phyloP scores from a whole-genome alignment of 2,797 vertebrate genomes.

The Pseudochromis fuscus region DNA sequence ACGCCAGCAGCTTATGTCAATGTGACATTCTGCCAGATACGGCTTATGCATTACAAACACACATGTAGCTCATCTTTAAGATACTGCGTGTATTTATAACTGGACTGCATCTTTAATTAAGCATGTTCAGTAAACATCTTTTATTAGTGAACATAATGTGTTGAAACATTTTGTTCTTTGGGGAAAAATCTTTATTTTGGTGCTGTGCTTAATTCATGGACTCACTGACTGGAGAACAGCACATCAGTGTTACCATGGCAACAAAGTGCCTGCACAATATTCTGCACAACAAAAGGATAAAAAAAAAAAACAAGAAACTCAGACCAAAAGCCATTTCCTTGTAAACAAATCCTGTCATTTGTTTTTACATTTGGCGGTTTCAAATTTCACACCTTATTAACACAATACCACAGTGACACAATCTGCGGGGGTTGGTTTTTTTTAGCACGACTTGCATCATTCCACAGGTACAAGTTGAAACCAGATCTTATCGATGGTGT shows the following conservation, averaged over 20 bases:
- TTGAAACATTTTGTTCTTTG: constrained; percentile 45
- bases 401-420: constrained; percentile 24
- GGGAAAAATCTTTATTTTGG: constrained; percentile 56
- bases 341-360: constrained; percentile 52
- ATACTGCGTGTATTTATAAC: constrained; percentile 24
- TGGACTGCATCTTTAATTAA: constrained; percentile 10
- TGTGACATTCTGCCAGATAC: constrained; percentile 58
- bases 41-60: constrained; percentile 35
- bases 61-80: constrained; percentile 16
- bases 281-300: constrained; percentile 63
- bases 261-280: constrained; percentile 79
- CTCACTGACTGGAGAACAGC: constrained; percentile 68
- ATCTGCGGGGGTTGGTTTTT: constrained; percentile 15
- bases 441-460: constrained; percentile 33
- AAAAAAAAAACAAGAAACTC: constrained; percentile 48
- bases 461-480: constrained; percentile 18
- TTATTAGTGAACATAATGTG: constrained; percentile 35
- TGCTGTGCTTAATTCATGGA: constrained; percentile 76
- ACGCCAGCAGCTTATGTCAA: constrained; percentile 67
- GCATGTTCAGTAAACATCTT: constrained; percentile 31
- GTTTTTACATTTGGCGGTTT: constrained; percentile 24
- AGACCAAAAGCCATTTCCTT: constrained; percentile 62
- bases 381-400: constrained; percentile 36
- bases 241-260: constrained; percentile 84
- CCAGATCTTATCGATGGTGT: constrained; percentile 31